A percentile compares a stretch with the other conserved stretches of the same genome.
These are phyloP conservation scores for Pipa parva DNA, from an alignment of 2,113 vertebrate genomes.

Conservation along the genomic window DNA sequence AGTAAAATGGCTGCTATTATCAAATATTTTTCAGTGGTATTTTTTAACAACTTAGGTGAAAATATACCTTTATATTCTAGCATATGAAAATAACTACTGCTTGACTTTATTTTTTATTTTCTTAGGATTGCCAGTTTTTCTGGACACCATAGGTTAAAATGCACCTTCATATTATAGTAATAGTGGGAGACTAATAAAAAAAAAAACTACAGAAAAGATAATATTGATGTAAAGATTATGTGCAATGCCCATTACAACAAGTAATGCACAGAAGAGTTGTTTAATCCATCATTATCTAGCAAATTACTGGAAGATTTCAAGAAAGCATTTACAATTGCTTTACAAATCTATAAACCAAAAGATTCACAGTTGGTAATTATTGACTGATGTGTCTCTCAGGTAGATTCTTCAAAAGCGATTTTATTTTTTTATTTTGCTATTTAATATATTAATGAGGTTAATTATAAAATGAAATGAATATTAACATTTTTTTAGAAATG, in stretches of 20 bases:
- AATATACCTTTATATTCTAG: not conserved
- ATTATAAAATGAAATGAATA: not conserved
- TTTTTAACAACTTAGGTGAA: not conserved
- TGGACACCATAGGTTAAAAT: slow-evolving; percentile 20
- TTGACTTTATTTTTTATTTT: not conserved
- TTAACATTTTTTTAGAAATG: too few relatives aligned
- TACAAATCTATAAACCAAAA: slow-evolving; percentile 44
- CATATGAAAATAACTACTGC: not conserved
- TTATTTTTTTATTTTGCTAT: slow-evolving; percentile 43
- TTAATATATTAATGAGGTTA: slow-evolving; percentile 40
- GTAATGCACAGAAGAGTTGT: slow-evolving; percentile 46
- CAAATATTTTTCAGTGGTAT: not conserved
- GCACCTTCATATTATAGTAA: not conserved
- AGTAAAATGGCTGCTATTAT: not conserved
- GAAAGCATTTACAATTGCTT: slow-evolving; percentile 43
- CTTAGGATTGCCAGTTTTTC: slow-evolving; percentile 1
- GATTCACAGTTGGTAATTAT: slow-evolving; percentile 49
- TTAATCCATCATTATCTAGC: slow-evolving; percentile 53
- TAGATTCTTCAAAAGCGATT: slow-evolving; percentile 42
- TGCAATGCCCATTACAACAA: slow-evolving; percentile 47
- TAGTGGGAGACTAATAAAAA: slow-evolving; percentile 21
- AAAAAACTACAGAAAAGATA: slow-evolving; percentile 41
- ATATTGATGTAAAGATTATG: slow-evolving; percentile 48
- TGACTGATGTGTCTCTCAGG: slow-evolving; percentile 52
- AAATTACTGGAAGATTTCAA: slow-evolving; percentile 46